Conservation (phyloP, 2,113 vertebrate genomes). For the Ptyas mucosa region DNA sequence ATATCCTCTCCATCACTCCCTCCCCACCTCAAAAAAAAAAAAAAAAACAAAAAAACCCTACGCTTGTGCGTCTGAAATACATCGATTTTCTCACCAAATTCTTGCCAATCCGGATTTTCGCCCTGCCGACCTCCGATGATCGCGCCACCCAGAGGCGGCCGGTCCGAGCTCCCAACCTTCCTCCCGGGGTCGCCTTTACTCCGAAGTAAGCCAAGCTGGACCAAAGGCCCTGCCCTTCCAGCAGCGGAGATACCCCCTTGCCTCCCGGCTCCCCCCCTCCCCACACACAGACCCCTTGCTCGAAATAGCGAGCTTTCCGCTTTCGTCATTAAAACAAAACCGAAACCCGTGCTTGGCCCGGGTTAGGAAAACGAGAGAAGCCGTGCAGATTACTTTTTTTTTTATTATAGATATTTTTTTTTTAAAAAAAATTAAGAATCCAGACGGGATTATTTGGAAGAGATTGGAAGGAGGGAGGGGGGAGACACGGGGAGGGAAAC, state of each 20-base stretch:
- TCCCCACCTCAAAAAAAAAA: no score
- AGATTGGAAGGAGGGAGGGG: background rate
- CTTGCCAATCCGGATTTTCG: background rate
- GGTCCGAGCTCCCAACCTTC: background rate
- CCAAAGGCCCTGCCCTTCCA: background rate
- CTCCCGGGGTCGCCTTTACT: background rate
- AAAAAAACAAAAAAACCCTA: background rate
- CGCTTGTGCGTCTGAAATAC: background rate
- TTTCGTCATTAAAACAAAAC: background rate
- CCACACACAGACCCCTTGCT: background rate
- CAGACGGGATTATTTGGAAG: background rate
- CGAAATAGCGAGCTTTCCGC: background rate
- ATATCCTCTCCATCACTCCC: background rate
- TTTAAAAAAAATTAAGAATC: background rate
- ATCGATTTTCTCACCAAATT: background rate
- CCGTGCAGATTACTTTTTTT: background rate
- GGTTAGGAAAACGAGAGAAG: background rate
- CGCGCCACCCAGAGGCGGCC: background rate
- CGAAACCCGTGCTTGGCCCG: background rate
- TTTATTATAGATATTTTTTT: background rate
- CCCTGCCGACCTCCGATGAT: background rate
- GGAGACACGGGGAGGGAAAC: background rate
- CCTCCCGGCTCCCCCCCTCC: no score
- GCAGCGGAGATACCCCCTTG: background rate
- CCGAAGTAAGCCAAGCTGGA: background rate